Evolutionary conservation across 1,140 invertebrate species (phyloP), one percentile per base, ranked within the genome.

Genomic region (Drosophila teissieri): DNA sequence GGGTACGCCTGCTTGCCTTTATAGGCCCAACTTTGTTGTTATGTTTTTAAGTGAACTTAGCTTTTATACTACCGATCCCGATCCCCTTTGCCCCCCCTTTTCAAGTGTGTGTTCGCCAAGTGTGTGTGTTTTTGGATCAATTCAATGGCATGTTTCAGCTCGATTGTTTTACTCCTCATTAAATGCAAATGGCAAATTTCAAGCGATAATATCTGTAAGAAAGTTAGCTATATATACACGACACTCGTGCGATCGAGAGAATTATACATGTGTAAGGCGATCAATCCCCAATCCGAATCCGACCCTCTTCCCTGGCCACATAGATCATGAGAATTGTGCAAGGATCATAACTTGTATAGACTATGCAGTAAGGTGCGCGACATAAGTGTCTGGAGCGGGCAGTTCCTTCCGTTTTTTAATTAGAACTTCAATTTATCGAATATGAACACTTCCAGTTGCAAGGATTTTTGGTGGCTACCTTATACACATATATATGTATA

Each of bases 1-100:
- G 12, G 11, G 36, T 37, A 37, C 46, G 40, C 19, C 27, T 27
- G 61, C 27, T 39, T 39, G 44, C 31, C 42, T 8, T 31, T 31
- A 19, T n/a, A 10, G 46, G 52, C 63, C 54, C 36, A 58, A 75
- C 49, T 80, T 83, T 83, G 80, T 83, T 83, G 80, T 85, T 83
- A 83, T 83, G 77, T 83, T 83, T 83, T 83, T 85, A 83, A 83
- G 81, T 73, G 53, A 70, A 75, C 57, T 49, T 79, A 74, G 77
- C 46, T 57, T 79, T 73, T 79, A 68, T 52, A 68, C 45, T 52
- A 68, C 61, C 44, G 14, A 48, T 39, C 7, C n/a, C n/a, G n/a
- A 48, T 39, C 7, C 17, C 34, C 31, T 8, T 31, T 31, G 31
- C 31, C 31, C 27, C 6, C 27, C 6, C 8, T 2, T 31, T 31